Percentiles rank a stretch among this genome's conserved stretches.
Conservation (phyloP, 1,140 invertebrate species). For the Halyomorpha halys region DNA sequence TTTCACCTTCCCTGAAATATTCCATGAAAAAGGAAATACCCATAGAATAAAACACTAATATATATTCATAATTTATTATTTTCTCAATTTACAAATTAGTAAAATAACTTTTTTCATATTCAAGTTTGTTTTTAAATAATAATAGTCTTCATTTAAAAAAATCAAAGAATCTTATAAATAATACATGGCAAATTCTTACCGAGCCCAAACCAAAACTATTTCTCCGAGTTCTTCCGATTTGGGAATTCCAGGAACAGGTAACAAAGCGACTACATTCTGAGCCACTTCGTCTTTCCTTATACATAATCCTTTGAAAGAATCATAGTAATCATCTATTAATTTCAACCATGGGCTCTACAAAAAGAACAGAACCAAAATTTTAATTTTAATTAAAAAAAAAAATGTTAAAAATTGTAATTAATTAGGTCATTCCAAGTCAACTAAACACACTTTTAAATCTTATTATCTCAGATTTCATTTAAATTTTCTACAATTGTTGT, state of each 20-base stretch:
- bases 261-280: neutral
- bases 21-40: too few species aligned
- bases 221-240: conserved; percentile 8
- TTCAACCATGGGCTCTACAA: conserved; percentile 3
- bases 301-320: neutral
- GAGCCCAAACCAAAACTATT: neutral
- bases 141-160: neutral
- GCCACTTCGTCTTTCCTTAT: neutral
- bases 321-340: neutral
- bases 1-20: neutral
- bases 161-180: neutral
- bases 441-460: too few species aligned
- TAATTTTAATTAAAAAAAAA: neutral
- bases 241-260: neutral
- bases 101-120: too few species aligned
- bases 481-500: too few species aligned
- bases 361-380: neutral
- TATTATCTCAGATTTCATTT: too few species aligned
- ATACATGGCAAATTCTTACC: neutral
- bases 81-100: too few species aligned
- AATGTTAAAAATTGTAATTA: too few species aligned
- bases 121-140: too few species aligned
- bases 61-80: neutral
- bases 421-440: too few species aligned
- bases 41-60: neutral